phyloP scores from a whole-genome alignment of 2,888 invertebrate species.

The Lepidochitona cinerea region DNA sequence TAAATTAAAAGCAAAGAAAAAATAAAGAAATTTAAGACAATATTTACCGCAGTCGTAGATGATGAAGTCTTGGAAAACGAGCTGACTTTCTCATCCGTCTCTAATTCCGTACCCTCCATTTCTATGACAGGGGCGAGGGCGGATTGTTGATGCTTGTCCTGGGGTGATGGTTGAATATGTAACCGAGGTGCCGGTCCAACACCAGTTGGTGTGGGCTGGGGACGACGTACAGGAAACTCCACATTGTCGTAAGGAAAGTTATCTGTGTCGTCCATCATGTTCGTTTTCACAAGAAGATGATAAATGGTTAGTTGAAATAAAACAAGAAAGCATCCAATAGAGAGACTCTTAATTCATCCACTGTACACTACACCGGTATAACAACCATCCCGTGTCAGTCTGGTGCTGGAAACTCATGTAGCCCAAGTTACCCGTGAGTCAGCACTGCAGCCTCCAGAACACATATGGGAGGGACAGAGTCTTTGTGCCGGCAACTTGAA shows the following conservation, averaged over 20 bases:
- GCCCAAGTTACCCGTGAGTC: no score
- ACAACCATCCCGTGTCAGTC: no score
- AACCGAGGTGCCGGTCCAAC: neutral
- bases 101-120: neutral
- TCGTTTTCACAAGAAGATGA: neutral
- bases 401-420: no score
- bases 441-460: no score
- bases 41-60: neutral
- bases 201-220: slow-evolving; percentile 2
- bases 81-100: neutral
- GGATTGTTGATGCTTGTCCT: neutral
- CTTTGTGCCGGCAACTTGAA: neutral
- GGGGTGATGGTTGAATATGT: neutral
- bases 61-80: neutral
- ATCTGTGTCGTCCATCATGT: slow-evolving; percentile 1
- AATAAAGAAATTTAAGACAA: neutral
- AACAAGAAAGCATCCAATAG: no score
- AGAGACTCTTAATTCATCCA: no score
- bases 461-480: no score
- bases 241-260: slow-evolving; percentile 58
- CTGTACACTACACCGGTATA: no score
- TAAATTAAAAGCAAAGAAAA: no score
- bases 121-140: slow-evolving; percentile 7
- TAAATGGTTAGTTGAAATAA: no score
- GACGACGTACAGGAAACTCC: slow-evolving; percentile 57